Evolutionary conservation across 2,113 vertebrate genomes (phyloP).

Genomic region (Loxodonta africana): DNA sequence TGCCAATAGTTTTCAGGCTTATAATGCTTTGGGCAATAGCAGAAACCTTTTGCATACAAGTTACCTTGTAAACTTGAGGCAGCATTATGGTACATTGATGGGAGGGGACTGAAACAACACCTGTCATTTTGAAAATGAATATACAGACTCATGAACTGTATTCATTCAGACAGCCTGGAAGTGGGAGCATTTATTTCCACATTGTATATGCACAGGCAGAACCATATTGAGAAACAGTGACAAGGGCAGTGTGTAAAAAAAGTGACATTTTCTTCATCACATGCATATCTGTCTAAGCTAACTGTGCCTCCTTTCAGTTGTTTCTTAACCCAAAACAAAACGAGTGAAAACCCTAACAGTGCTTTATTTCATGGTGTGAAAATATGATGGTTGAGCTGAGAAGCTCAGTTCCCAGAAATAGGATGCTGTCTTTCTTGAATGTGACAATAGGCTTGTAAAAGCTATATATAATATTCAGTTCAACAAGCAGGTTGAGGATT

Average conservation of each 20-base stretch:
- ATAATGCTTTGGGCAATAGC: neutral
- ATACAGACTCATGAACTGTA: neutral
- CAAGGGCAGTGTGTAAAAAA: conserved; percentile 25
- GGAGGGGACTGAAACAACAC: neutral
- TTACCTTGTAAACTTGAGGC: conserved; percentile 4
- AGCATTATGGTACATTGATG: neutral
- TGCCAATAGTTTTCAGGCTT: conserved; percentile 47
- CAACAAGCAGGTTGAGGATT: neutral
- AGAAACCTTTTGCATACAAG: neutral
- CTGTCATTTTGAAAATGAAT: neutral
- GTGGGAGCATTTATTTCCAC: conserved; percentile 25
- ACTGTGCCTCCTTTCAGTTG: conserved; percentile 64
- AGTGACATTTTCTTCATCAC: conserved; percentile 64
- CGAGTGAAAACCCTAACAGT: conserved; percentile 50
- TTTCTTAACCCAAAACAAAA: conserved; percentile 66
- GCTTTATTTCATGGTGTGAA: neutral
- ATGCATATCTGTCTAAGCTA: conserved; percentile 62
- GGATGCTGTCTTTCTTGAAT: neutral
- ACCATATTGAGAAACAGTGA: conserved; percentile 63
- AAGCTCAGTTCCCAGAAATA: conserved; percentile 49
- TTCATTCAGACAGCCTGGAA: conserved; percentile 41
- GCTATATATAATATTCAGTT: conserved; percentile 58
- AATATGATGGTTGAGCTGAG: conserved; percentile 28
- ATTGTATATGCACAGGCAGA: conserved; percentile 62
- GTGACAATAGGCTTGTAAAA: conserved; percentile 62